Evolutionary conservation across 2,888 invertebrate genomes (phyloP).

Genomic region (Achlya flavicornis): DNA sequence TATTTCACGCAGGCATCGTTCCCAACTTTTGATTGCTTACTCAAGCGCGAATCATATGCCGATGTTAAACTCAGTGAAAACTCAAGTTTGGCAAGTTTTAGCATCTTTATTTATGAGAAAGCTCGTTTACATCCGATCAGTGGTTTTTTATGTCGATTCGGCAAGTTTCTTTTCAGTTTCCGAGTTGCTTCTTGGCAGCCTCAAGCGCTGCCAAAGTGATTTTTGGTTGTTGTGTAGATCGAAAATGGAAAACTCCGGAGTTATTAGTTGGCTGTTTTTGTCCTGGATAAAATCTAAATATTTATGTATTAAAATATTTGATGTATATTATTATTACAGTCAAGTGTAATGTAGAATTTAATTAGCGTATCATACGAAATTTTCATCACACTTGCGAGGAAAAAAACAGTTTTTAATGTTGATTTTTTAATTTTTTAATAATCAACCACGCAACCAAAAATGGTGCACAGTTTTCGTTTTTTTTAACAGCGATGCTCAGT

Average conservation of each 20-base stretch:
- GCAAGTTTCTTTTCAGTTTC: constrained; percentile 26
- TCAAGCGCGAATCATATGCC: constrained; percentile 65
- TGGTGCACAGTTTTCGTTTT: too few relatives aligned
- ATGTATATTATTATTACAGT: too few relatives aligned
- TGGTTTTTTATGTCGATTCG: constrained; percentile 43
- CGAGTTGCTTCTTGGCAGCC: constrained; percentile 21
- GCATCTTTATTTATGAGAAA: constrained; percentile 71
- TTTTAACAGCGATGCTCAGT: too few relatives aligned
- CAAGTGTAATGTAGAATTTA: too few relatives aligned
- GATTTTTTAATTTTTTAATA: too few relatives aligned
- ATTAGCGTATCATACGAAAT: too few relatives aligned
- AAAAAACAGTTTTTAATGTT: too few relatives aligned
- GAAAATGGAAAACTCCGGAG: not conserved
- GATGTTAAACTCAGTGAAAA: constrained; percentile 34
- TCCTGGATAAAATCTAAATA: not conserved
- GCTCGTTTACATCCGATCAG: constrained; percentile 65
- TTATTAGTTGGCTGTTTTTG: not conserved
- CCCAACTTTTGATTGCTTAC: constrained; percentile 70
- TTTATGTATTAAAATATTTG: not conserved
- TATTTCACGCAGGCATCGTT: constrained; percentile 35
- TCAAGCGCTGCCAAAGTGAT: not conserved
- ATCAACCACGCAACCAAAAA: too few relatives aligned
- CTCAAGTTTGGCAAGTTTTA: constrained; percentile 50
- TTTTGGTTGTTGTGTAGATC: constrained; percentile 2
- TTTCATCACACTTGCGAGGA: too few relatives aligned